These are phyloP conservation scores for Asteroscopus sphinx DNA, from an alignment of 2,888 invertebrate genomes.

Conservation along the genomic window DNA sequence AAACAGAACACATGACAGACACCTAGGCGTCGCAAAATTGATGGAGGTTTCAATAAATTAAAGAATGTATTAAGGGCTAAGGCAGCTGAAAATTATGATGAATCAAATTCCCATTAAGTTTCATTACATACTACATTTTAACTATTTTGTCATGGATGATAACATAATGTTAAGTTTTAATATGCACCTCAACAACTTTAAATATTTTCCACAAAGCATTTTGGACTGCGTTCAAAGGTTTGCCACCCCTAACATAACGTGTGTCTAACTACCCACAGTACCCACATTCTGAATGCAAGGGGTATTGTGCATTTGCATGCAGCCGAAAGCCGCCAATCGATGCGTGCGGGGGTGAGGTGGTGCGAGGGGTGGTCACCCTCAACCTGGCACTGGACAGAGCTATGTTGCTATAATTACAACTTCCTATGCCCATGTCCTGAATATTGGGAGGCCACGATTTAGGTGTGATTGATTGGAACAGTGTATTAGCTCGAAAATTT, in stretches of 20 bases:
- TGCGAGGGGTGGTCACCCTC: conserved; percentile 40
- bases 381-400: conserved; percentile 47
- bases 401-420: conserved; percentile 74
- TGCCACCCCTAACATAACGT: conserved; percentile 37
- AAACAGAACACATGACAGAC: neutral
- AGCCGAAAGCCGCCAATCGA: conserved; percentile 75
- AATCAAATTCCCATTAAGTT: too few species aligned
- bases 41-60: too few species aligned
- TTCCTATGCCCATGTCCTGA: conserved; percentile 29
- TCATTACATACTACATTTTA: too few species aligned
- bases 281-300: conserved; percentile 43
- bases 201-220: neutral
- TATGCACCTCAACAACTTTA: too few species aligned
- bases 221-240: neutral
- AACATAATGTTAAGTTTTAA: too few species aligned
- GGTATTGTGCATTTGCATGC: conserved; percentile 80
- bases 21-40: too few species aligned
- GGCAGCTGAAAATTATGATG: too few species aligned
- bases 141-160: too few species aligned
- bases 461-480: conserved; percentile 20
- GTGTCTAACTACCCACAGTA: conserved; percentile 40
- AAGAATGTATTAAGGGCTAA: too few species aligned
- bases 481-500: neutral
- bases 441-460: conserved; percentile 25
- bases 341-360: conserved; percentile 67